Evolutionary conservation across 1,140 invertebrate genomes (phyloP), one percentile per base, ranked within the genome.

Genomic region (Pseudomyrmex dendroicus): DNA sequence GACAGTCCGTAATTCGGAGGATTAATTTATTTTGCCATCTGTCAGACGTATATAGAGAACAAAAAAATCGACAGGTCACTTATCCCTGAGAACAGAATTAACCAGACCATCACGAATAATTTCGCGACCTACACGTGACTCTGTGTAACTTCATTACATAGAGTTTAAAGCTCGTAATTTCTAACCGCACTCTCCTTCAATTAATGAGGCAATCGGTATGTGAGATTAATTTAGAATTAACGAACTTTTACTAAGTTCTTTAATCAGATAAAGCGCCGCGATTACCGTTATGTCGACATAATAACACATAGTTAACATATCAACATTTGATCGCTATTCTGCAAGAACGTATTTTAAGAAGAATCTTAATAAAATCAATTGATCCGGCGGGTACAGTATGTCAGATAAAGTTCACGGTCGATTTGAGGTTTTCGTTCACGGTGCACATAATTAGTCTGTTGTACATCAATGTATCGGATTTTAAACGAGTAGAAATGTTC

Each of bases 11-110:
- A 91, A 91, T 91, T 92, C 89, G 68, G 15, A 82, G 73, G 74
- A 86, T 84, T 92, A 92, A 92, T 92, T 92, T 91, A 92, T 92
- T 92, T 92, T 91, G 85, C 90, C 89, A 91, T 91, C 90, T 91
- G 88, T 74, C 80, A 52, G 3, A 85, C 35, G 83, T 35, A 73
- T 25, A 64, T 35, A 35, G 5, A 70, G 62, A 13, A 25, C 57
- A 72, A 86, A 89, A 91, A 90, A 90, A 90, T 91, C 89, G 86
- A 78, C 86, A 54, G 57, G 68, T 73, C 78, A 74, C 56, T 80
- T 61, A n/a, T 59, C 12, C 15, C 44, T 72, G 76, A 80, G 66
- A 80, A 80, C 67, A 48, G 20, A 61, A 50, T 20, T 52, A 59
- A 15, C 25, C 61, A 64, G 17, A 46, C 20, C 15, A 61, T 35